Evolutionary conservation across 2,797 vertebrate genomes (phyloP).

Genomic region (Darevskia mixta): DNA sequence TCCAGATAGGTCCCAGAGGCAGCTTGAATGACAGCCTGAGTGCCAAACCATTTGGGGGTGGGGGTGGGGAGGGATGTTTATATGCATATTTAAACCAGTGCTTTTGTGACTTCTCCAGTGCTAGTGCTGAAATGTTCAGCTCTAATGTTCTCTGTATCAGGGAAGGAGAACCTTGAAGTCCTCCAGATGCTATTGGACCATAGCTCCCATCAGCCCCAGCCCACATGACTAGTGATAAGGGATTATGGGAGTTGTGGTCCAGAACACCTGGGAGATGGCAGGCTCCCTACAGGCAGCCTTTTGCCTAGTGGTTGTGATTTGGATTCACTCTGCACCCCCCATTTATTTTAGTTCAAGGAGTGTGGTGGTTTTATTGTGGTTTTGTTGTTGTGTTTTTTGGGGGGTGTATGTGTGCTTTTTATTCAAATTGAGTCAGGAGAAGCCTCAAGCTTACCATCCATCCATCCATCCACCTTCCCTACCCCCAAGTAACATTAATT

Average conservation of each 20-base stretch:
- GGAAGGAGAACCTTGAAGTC: conserved; percentile 7
- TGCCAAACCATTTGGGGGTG: conserved; percentile 64
- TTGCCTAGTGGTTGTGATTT: background rate
- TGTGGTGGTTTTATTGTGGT: background rate
- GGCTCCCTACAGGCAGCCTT: conserved; percentile 9
- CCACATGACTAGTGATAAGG: no score
- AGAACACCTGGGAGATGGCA: no score
- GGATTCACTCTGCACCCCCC: background rate
- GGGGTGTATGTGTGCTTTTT: background rate
- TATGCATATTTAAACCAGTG: conserved; percentile 1
- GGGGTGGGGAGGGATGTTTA: background rate
- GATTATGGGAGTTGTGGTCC: no score
- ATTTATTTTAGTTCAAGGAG: background rate
- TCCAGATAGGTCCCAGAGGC: background rate
- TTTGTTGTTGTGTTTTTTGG: background rate
- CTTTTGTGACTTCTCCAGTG: conserved; percentile 63
- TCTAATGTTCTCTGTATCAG: conserved; percentile 61
- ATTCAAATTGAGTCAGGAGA: background rate
- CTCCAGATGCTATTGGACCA: no score
- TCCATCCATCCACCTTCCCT: no score
- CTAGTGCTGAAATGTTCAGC: conserved; percentile 37
- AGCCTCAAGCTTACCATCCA: no score
- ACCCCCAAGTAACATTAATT: background rate
- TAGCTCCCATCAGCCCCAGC: no score
- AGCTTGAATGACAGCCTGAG: conserved; percentile 47